These are phyloP conservation scores for Papilio aristodemus DNA, from an alignment of 1,140 invertebrate genomes.

Conservation along the genomic window DNA sequence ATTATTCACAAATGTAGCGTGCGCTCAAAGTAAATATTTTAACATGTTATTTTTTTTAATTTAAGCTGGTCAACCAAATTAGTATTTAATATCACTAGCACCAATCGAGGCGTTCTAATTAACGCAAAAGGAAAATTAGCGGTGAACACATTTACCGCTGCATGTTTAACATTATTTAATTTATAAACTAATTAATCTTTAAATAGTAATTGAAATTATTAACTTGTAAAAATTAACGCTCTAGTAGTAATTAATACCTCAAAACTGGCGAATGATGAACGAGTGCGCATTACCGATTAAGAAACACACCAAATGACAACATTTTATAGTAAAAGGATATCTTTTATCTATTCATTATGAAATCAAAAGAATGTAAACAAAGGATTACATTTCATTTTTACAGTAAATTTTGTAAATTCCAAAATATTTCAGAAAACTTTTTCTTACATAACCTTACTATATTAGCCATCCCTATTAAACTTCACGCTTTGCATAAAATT, in stretches of 20 bases:
- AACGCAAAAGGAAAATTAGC: conserved; percentile 9
- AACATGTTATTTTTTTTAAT: neutral
- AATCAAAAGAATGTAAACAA: too few species aligned
- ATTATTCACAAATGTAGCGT: too few species aligned
- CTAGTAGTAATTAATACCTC: neutral
- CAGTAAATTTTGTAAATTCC: too few species aligned
- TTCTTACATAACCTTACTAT: too few species aligned
- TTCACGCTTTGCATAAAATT: too few species aligned
- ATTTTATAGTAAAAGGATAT: too few species aligned
- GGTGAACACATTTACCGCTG: neutral
- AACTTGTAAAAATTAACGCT: neutral
- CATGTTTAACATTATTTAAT: neutral
- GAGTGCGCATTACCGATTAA: neutral
- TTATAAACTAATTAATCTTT: neutral
- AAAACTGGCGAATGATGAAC: neutral
- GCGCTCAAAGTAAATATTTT: neutral
- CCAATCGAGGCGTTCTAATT: conserved; percentile 13
- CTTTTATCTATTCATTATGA: too few species aligned
- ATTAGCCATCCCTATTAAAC: too few species aligned
- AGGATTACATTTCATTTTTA: too few species aligned
- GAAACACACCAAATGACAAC: neutral
- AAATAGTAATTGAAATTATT: neutral
- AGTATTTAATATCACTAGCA: neutral
- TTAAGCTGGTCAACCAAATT: neutral
- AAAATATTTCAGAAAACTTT: too few species aligned